These are phyloP conservation scores for Spea multiplicata DNA, from an alignment of 2,113 vertebrate genomes.

Conservation along the genomic window DNA sequence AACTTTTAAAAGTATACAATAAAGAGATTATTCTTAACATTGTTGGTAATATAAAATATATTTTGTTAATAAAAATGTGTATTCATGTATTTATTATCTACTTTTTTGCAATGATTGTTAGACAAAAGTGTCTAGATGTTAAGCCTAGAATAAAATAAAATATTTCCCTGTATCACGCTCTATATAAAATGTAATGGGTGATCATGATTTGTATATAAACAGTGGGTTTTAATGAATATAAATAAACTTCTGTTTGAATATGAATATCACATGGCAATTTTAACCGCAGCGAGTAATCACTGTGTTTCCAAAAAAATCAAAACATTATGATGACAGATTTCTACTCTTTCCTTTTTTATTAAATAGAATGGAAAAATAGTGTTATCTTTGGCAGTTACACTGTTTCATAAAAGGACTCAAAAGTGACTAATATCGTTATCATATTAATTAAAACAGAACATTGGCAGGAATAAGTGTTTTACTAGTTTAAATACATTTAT, in stretches of 20 bases:
- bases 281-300: constrained; percentile 5
- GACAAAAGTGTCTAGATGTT: too few relatives aligned
- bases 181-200: not conserved
- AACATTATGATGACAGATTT: constrained; percentile 41
- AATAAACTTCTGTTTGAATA: constrained; percentile 12
- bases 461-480: not conserved
- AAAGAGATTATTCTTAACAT: too few relatives aligned
- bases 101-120: too few relatives aligned
- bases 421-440: constrained; percentile 19
- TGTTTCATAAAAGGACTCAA: constrained; percentile 37
- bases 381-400: constrained; percentile 23
- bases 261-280: constrained; percentile 25
- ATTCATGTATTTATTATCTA: too few relatives aligned
- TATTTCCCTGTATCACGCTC: too few relatives aligned
- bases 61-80: too few relatives aligned
- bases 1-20: too few relatives aligned
- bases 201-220: not conserved
- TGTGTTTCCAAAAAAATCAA: constrained; percentile 21
- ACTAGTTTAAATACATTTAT: too few relatives aligned
- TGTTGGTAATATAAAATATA: too few relatives aligned
- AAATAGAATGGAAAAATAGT: constrained; percentile 3
- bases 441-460: not conserved
- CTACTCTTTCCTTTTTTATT: constrained; percentile 7
- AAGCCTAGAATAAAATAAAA: too few relatives aligned
- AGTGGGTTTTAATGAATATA: not conserved